Evolutionary conservation across 2,888 invertebrate genomes (phyloP), one percentile per base, ranked within the genome.

Genomic region (Heliothis peltigera): DNA sequence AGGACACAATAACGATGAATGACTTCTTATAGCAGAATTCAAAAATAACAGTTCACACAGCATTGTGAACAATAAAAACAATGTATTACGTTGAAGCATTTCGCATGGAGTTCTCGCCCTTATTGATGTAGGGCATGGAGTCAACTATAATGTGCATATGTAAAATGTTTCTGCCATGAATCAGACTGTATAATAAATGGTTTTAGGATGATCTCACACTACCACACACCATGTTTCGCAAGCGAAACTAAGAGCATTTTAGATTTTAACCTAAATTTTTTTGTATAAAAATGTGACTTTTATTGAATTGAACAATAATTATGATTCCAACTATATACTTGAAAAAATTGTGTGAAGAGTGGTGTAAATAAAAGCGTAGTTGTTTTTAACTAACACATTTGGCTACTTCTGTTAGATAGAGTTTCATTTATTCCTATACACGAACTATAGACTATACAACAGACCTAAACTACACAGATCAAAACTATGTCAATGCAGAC

Each of bases 111-210:
- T 53, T 44, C 21, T 25, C 63, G 19, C 52, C 66, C 80, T 48
- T 63, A 63, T 62, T 58, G 75, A 22, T 53, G 49, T 59, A 70
- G 74, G 70, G 54, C 68, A 58, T 22, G 44, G 57, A 76, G 78
- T 79, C 72, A 77, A 79, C 49, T 79, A 54, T 70, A 58, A 72
- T 70, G 67, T 68, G 72, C 79, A 80, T 80, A 80, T 80, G 68
- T 80, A 65, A 75, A 79, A 79, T 80, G 51, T 69, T 80, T 78
- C 43, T 39, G 56, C 43, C 48, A 69, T 79, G 79, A 79, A 66
- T 78, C 81, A 79, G 64, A 58, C 42, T n/a, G 47, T 49, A 52
- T 21, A 15, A 15, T 19, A 17, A 4, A 39, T 18, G 32, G 32
- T 51, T 22, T 46, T 18, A 22, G 32, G 21, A 28, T 18, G 52